Evolutionary conservation across 2,113 vertebrate genomes (phyloP).

Genomic region (Engystomops pustulosus): DNA sequence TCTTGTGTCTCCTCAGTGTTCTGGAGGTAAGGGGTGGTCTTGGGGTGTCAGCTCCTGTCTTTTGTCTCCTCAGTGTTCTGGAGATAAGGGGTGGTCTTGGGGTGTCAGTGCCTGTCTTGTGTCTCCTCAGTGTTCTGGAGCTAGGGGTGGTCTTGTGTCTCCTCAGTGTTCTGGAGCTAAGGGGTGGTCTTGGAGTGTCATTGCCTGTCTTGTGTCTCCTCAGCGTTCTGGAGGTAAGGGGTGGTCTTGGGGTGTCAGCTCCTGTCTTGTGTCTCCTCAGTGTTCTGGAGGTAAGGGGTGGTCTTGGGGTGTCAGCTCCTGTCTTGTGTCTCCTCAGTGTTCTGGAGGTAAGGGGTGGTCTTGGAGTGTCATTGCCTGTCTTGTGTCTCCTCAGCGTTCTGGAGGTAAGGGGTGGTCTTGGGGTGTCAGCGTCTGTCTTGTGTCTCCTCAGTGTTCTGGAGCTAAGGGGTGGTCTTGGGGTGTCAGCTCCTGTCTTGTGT

Average conservation of each 20-base stretch:
- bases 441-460: conserved; percentile 74
- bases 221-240: conserved; percentile 85
- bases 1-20: conserved; percentile 70
- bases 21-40: conserved; percentile 82
- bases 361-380: background rate
- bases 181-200: conserved; percentile 63
- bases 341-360: conserved; percentile 83
- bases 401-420: conserved; percentile 79
- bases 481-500: background rate
- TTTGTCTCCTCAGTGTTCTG: conserved; percentile 74
- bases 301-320: background rate
- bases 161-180: conserved; percentile 83
- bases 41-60: background rate
- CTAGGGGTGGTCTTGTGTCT: conserved; percentile 73
- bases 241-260: background rate
- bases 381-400: conserved; percentile 73
- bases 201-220: conserved; percentile 53
- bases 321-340: conserved; percentile 67
- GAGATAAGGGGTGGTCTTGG: conserved; percentile 78
- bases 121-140: conserved; percentile 76
- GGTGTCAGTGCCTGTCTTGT: background rate
- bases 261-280: conserved; percentile 65
- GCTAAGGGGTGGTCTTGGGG: conserved; percentile 78
- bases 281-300: conserved; percentile 84
- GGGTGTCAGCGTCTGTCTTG: background rate